phyloP scores from a whole-genome alignment of 2,888 invertebrate species.

The Nycteola revayana region DNA sequence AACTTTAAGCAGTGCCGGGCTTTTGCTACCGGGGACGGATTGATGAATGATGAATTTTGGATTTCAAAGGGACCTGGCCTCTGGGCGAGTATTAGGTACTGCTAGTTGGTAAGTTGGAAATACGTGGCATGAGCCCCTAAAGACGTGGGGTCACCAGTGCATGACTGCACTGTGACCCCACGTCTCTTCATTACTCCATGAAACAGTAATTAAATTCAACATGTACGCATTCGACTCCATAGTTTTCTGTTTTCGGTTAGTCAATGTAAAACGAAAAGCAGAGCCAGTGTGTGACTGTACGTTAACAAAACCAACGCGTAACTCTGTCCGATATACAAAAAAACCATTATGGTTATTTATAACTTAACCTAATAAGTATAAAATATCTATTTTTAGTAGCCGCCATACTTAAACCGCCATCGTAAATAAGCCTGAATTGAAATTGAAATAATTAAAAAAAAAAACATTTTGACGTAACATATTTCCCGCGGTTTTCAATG shows the following conservation, averaged over 20 bases:
- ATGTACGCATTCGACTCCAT: constrained; percentile 27
- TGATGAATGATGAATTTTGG: too few species aligned
- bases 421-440: too few species aligned
- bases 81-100: too few species aligned
- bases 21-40: too few species aligned
- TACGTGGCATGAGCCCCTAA: neutral
- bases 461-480: too few species aligned
- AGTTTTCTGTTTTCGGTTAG: constrained; percentile 22
- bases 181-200: neutral
- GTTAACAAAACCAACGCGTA: constrained; percentile 52
- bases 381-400: constrained; percentile 4
- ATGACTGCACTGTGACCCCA: neutral
- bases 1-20: too few species aligned
- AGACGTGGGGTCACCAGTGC: neutral
- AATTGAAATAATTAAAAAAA: too few species aligned
- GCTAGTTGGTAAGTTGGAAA: too few species aligned
- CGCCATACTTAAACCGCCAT: too few species aligned
- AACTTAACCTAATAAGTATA: constrained; percentile 8
- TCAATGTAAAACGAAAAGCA: constrained; percentile 53
- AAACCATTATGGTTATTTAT: constrained; percentile 14
- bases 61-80: too few species aligned
- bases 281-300: constrained; percentile 57
- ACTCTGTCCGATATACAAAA: constrained; percentile 18
- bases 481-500: too few species aligned
- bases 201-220: neutral